Evolutionary conservation across 2,797 vertebrate species (phyloP).

Genomic region (Selene dorsalis): DNA sequence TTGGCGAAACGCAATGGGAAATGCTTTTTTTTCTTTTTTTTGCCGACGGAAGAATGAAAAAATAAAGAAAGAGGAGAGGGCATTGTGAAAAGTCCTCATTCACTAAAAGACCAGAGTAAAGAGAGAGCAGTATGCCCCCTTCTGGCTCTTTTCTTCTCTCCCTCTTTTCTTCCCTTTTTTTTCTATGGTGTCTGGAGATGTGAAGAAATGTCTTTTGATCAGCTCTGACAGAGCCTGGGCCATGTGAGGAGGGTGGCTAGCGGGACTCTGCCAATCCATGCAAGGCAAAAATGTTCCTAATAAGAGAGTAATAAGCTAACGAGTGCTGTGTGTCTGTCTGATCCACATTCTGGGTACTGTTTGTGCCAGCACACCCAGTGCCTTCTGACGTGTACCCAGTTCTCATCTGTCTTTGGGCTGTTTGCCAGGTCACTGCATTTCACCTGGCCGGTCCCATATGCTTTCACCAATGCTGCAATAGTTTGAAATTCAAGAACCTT

Average conservation of each 20-base stretch:
- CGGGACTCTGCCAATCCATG: slow-evolving; percentile 81
- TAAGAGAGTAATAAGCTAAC: slow-evolving; percentile 86
- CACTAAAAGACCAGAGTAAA: slow-evolving; percentile 83
- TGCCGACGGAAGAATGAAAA: slow-evolving; percentile 72
- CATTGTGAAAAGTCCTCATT: slow-evolving; percentile 85
- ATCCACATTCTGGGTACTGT: slow-evolving; percentile 73
- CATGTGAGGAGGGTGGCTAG: slow-evolving; percentile 82
- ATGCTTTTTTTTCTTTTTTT: slow-evolving; percentile 67
- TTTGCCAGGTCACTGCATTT: slow-evolving; percentile 77
- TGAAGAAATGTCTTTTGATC: slow-evolving; percentile 88
- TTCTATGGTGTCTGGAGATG: slow-evolving; percentile 83
- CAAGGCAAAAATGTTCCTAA: slow-evolving; percentile 84
- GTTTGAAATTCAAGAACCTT: slow-evolving; percentile 59
- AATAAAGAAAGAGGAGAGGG: slow-evolving; percentile 77
- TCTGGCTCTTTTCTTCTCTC: slow-evolving; percentile 91
- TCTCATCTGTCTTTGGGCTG: slow-evolving; percentile 70
- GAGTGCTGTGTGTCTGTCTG: slow-evolving; percentile 78
- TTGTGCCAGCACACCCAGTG: slow-evolving; percentile 79
- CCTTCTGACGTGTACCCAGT: slow-evolving; percentile 75
- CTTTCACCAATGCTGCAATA: slow-evolving; percentile 67
- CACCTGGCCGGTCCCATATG: slow-evolving; percentile 80
- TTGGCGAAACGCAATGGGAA: slow-evolving; percentile 73
- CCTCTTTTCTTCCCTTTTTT: slow-evolving; percentile 82
- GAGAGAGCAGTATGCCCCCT: slow-evolving; percentile 94
- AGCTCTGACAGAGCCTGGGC: slow-evolving; percentile 84